Evolutionary conservation across 2,888 invertebrate genomes (phyloP).

Genomic region (Noctua janthina): DNA sequence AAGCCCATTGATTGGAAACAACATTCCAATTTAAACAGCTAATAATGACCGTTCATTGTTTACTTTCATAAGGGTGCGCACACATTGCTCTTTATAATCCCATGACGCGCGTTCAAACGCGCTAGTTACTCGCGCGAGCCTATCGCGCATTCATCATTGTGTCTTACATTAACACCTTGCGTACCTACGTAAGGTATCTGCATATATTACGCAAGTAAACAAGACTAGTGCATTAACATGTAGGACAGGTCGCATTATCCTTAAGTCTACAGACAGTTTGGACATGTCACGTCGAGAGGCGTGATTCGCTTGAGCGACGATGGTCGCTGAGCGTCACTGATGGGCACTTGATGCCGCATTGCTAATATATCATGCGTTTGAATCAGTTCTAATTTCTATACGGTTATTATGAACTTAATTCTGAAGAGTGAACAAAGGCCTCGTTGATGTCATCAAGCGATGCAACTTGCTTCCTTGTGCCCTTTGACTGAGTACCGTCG

Average conservation of each 20-base stretch:
- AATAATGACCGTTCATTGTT: constrained; percentile 20
- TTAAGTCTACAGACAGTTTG: constrained; percentile 36
- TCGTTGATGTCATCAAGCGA: neutral
- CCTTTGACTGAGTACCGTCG: neutral
- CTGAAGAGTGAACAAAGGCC: neutral
- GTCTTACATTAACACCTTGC: constrained; percentile 32
- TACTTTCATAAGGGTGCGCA: constrained; percentile 23
- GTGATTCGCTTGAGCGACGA: constrained; percentile 26
- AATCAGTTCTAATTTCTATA: neutral
- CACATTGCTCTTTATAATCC: constrained; percentile 19
- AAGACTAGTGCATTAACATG: constrained; percentile 48
- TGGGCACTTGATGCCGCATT: neutral
- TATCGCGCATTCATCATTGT: constrained; percentile 23
- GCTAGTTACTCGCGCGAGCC: neutral
- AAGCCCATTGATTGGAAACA: neutral
- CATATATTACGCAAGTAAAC: constrained; percentile 45
- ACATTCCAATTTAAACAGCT: constrained; percentile 14
- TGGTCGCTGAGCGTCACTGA: neutral
- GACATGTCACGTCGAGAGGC: constrained; percentile 41
- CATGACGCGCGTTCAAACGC: constrained; percentile 17
- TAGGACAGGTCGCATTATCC: constrained; percentile 27
- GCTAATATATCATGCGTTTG: neutral
- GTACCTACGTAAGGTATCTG: constrained; percentile 19
- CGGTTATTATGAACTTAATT: neutral
- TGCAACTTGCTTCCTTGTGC: neutral